These are phyloP conservation scores for Mallotus villosus DNA, from an alignment of 2,797 vertebrate genomes.

Conservation along the genomic window DNA sequence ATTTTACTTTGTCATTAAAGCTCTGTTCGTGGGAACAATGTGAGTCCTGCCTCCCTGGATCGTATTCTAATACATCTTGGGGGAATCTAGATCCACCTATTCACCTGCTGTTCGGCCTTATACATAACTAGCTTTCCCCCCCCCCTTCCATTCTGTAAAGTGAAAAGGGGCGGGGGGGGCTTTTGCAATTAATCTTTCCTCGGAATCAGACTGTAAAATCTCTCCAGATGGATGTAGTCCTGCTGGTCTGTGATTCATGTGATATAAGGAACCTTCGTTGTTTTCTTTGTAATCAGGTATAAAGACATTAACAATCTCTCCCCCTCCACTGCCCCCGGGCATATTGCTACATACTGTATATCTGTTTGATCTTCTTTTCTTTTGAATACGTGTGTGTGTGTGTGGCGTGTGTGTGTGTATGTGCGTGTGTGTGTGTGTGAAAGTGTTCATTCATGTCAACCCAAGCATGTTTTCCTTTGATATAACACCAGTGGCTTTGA, in stretches of 20 bases:
- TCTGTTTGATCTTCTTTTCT: slow-evolving; percentile 52
- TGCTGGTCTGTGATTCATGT: slow-evolving; percentile 51
- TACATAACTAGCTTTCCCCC: neutral
- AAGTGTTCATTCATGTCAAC: slow-evolving; percentile 46
- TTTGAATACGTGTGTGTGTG: slow-evolving; percentile 18
- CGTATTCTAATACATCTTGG: too few relatives aligned
- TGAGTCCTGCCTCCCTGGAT: neutral
- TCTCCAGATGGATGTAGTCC: slow-evolving; percentile 60
- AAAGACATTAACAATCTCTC: slow-evolving; percentile 53
- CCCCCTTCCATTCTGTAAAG: slow-evolving; percentile 46
- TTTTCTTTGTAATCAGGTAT: slow-evolving; percentile 69
- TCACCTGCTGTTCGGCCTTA: too few relatives aligned
- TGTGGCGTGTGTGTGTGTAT: slow-evolving; percentile 11
- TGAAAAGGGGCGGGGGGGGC: slow-evolving; percentile 56
- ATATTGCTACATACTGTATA: slow-evolving; percentile 50
- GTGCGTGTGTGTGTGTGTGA: slow-evolving; percentile 5
- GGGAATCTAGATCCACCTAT: too few relatives aligned
- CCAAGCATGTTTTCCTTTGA: slow-evolving; percentile 51
- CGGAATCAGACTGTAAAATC: slow-evolving; percentile 65
- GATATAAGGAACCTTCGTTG: slow-evolving; percentile 62
- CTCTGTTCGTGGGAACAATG: neutral
- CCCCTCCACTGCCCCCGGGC: slow-evolving; percentile 55
- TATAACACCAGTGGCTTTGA: slow-evolving; percentile 9
- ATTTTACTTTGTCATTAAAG: neutral
- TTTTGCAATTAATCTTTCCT: slow-evolving; percentile 64